phyloP scores from a whole-genome alignment of 2,888 invertebrate species.

The Labia minor region DNA sequence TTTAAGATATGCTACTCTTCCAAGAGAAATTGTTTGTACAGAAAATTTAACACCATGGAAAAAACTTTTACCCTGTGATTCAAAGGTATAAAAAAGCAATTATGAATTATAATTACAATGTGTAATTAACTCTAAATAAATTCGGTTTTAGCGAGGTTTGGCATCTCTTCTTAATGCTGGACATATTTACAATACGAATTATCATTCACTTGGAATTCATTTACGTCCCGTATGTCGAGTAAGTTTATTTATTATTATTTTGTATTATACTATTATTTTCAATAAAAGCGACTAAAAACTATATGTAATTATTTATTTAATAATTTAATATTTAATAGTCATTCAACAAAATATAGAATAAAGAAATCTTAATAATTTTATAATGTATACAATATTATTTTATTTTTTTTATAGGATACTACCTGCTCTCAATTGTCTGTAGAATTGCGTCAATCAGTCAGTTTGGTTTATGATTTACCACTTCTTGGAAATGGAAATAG shows the following conservation, averaged over 20 bases:
- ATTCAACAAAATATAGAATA: no score
- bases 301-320: no score
- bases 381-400: not conserved
- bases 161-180: constrained; percentile 81
- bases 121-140: not conserved
- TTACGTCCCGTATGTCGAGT: constrained; percentile 64
- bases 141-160: constrained; percentile 66
- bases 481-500: constrained; percentile 43
- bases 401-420: constrained; percentile 35
- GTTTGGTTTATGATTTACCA: constrained; percentile 74
- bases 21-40: constrained; percentile 93
- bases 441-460: constrained; percentile 75
- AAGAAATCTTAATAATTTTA: not conserved
- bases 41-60: constrained; percentile 99
- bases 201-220: constrained; percentile 81
- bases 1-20: constrained; percentile 77
- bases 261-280: no score
- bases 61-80: constrained; percentile 89
- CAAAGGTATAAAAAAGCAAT: constrained; percentile 53
- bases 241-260: no score
- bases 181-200: constrained; percentile 82
- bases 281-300: no score
- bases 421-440: constrained; percentile 52
- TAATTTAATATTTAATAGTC: no score
- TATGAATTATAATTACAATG: not conserved